These are phyloP conservation scores for Calyptommatus sinebrachiatus DNA, from an alignment of 2,113 vertebrate genomes.

Conservation along the genomic window DNA sequence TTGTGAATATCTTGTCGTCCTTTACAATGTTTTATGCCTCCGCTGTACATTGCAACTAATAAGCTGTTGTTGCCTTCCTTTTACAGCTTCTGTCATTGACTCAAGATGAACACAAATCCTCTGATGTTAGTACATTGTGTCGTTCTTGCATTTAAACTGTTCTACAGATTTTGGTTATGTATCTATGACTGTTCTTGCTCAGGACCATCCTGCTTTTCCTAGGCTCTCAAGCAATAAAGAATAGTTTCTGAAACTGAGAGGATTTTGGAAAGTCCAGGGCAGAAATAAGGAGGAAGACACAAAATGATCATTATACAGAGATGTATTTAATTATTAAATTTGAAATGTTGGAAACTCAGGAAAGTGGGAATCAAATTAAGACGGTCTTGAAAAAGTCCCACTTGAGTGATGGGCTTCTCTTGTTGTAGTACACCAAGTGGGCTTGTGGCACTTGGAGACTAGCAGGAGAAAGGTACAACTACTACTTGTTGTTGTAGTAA, in stretches of 20 bases:
- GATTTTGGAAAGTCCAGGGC: background rate
- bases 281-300: too few relatives aligned
- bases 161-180: constrained; percentile 24
- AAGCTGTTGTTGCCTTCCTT: constrained; percentile 73
- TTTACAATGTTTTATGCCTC: constrained; percentile 50
- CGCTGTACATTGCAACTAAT: constrained; percentile 62
- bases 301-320: too few relatives aligned
- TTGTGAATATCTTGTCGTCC: too few relatives aligned
- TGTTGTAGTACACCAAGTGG: too few relatives aligned
- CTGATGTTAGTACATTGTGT: constrained; percentile 88
- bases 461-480: too few relatives aligned
- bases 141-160: constrained; percentile 53
- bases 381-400: too few relatives aligned
- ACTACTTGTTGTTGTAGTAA: too few relatives aligned
- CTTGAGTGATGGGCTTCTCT: too few relatives aligned
- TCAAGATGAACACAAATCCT: constrained; percentile 92
- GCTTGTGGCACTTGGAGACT: too few relatives aligned
- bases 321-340: too few relatives aligned
- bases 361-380: too few relatives aligned
- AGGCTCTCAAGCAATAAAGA: background rate
- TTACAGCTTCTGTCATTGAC: constrained; percentile 92
- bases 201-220: background rate
- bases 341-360: too few relatives aligned
- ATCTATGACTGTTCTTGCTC: background rate
- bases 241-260: background rate